Base-by-base conservation (phyloP, 2,888 invertebrate genomes). In the Acronicta leporina region DNA sequence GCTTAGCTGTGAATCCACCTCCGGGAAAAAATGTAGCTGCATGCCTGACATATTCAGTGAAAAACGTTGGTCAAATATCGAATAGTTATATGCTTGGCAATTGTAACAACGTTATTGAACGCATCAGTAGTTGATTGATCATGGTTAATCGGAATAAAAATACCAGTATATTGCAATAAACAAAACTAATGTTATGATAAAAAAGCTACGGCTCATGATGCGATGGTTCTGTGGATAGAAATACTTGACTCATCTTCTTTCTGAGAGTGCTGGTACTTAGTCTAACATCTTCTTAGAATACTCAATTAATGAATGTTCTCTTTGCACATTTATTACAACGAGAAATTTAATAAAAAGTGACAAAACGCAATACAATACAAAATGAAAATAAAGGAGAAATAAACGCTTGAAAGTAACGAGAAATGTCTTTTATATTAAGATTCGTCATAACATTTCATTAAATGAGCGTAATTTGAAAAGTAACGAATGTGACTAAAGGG, bases 401-500 rank as follows among this genome's bases (percentile, higher is more conserved):
- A 73, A 69, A 54, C 68, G 48, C 71, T 58, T 58, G 45, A 44
- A 62, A 56, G 52, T 72, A 73, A 78, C 68, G 67, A 73, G 72
- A 70, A 68, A 71, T 74, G 67, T 71, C 56, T 73, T 65, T 75
- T 75, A 64, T 82, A 80, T 77, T 77, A 80, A 77, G 80, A 84
- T 77, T 80, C 67, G 70, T 81, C 75, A 82, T 77, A 80, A 80
- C 71, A 83, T 84, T 87, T 85, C 84, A 86, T 86, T 85, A 84
- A 75, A 75, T 68, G 72, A 59, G 67, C 65, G 75, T 77, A 79
- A 83, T 87, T 86, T 84, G 81, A 80, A 85, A 85, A 73, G 82
- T 82, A 82, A 85, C 78, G 79, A 88, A 87, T 86, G 81, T 83
- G 81, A 81, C 82, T 84, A 79, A 85, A 84, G 74, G 84, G 85